Percentiles rank a stretch among this genome's conserved stretches.
phyloP scores from a whole-genome alignment of 2,113 vertebrate species.

The Sitta europaea region DNA sequence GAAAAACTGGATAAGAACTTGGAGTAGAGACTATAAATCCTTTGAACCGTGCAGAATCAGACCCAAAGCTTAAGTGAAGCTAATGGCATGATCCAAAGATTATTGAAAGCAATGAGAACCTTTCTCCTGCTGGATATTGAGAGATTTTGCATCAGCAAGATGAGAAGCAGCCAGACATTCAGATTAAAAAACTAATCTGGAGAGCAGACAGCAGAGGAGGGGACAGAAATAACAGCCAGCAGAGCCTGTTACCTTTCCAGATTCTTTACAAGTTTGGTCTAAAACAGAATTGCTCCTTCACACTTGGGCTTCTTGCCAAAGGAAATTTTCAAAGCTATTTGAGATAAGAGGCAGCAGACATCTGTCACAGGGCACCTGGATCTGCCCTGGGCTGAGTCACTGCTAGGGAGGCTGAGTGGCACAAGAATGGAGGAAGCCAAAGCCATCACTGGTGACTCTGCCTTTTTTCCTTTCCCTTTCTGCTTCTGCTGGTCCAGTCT shows the following conservation, averaged over 20 bases:
- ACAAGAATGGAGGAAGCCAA: neutral
- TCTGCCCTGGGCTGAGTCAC: neutral
- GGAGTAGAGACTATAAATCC: neutral
- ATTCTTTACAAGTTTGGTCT: neutral
- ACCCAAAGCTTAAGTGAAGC: neutral
- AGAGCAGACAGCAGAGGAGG: neutral
- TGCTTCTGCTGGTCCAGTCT: neutral
- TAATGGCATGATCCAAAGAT: neutral
- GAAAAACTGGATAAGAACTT: neutral
- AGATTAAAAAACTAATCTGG: neutral
- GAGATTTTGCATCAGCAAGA: neutral
- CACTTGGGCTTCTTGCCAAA: neutral
- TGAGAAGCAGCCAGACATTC: neutral
- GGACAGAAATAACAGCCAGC: neutral
- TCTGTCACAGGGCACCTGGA: constrained; percentile 3
- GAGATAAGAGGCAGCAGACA: constrained; percentile 19
- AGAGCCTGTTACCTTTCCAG: neutral
- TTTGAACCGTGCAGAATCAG: neutral
- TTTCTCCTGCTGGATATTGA: neutral
- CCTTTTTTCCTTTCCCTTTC: neutral
- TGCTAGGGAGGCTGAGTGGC: neutral
- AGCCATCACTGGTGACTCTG: neutral
- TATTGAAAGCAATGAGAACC: neutral
- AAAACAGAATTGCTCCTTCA: neutral
- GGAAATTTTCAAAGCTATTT: constrained; percentile 9